phyloP scores from a whole-genome alignment of 2,113 vertebrate species.

The Litocranius walleri region DNA sequence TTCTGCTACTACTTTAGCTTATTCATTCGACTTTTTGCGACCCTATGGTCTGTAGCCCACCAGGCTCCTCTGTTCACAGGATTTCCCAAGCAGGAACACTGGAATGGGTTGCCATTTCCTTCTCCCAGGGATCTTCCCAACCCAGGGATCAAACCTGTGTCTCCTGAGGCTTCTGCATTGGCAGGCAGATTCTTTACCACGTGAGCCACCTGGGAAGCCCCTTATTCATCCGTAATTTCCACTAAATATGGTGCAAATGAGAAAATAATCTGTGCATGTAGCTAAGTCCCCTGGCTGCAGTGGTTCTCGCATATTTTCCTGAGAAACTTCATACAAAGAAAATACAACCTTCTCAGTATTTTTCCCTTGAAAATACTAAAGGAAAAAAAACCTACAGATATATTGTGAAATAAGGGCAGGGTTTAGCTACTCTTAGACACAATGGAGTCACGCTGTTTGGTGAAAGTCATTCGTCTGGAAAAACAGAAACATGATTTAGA shows the following conservation, averaged over 20 bases:
- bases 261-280: background rate
- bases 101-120: background rate
- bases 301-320: background rate
- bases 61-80: background rate
- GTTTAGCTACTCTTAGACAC: background rate
- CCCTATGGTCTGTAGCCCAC: background rate
- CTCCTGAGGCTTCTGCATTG: background rate
- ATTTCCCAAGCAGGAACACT: background rate
- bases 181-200: background rate
- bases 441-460: background rate
- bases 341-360: background rate
- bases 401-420: background rate
- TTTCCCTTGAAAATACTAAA: background rate
- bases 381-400: background rate
- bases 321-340: background rate
- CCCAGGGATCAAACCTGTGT: background rate
- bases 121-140: background rate
- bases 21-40: fast-evolving
- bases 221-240: background rate
- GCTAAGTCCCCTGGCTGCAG: background rate
- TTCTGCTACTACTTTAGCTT: background rate
- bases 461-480: background rate
- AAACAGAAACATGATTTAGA: slow-evolving; percentile 50
- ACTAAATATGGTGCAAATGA: background rate
- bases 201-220: background rate